These are phyloP conservation scores for Neuroterus valhalla DNA, from an alignment of 1,140 invertebrate genomes.

Conservation along the genomic window DNA sequence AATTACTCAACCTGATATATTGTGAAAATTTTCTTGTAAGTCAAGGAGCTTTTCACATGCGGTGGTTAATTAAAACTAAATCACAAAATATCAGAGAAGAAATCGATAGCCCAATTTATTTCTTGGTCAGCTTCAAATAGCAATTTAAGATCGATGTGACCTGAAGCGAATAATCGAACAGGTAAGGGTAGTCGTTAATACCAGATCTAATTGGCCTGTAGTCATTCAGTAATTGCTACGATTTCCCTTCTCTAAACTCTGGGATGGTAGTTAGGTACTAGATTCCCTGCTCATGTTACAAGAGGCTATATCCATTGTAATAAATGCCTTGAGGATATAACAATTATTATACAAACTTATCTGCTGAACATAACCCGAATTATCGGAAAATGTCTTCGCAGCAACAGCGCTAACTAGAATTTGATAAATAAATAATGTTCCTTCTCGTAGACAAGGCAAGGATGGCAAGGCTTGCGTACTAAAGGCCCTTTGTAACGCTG, in stretches of 20 bases:
- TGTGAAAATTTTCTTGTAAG: too few relatives aligned
- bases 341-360: not conserved
- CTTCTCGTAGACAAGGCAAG: conserved; percentile 73
- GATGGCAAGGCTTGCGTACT: conserved; percentile 77
- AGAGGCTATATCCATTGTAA: not conserved
- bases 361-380: too few relatives aligned
- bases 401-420: not conserved
- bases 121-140: not conserved
- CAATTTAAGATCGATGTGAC: conserved; percentile 17
- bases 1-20: too few relatives aligned
- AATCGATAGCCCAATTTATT: not conserved
- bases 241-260: not conserved
- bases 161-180: conserved; percentile 20
- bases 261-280: not conserved
- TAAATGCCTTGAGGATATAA: not conserved
- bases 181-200: conserved; percentile 11
- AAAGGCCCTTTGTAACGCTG: conserved; percentile 76
- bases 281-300: not conserved
- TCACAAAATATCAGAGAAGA: conserved; percentile 8
- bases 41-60: too few relatives aligned
- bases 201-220: conserved; percentile 17
- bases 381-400: not conserved
- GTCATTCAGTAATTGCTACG: conserved; percentile 1
- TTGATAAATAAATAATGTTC: conserved; percentile 31
- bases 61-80: too few relatives aligned